Conservation (phyloP, 2,797 vertebrate genomes). For the Phalloptychus januarius region DNA sequence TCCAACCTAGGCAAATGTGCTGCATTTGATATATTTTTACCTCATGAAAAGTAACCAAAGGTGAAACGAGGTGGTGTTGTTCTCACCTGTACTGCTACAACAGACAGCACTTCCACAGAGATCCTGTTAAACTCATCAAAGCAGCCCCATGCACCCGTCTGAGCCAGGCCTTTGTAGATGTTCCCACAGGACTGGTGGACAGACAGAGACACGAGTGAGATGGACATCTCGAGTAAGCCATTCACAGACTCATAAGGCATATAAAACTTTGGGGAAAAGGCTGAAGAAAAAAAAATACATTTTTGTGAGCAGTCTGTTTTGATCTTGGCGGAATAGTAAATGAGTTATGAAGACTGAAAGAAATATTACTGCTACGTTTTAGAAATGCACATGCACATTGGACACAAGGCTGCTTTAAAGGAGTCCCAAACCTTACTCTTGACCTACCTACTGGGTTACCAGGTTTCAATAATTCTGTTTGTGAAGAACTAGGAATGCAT, state of each 20-base stretch:
- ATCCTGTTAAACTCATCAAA: constrained; percentile 99
- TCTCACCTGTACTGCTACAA: constrained; percentile 95
- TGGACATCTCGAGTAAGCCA: not conserved
- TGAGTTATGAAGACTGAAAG: not conserved
- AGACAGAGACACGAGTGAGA: constrained; percentile 30
- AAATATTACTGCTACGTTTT: not conserved
- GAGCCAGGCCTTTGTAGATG: constrained; percentile 98
- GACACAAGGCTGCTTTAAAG: not conserved
- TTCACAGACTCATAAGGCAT: not conserved
- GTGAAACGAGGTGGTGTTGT: not conserved
- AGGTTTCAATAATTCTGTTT: not conserved
- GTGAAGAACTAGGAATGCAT: not conserved
- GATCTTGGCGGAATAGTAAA: not conserved
- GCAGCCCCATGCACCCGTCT: constrained; percentile 97
- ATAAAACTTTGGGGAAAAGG: not conserved
- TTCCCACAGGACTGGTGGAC: constrained; percentile 91
- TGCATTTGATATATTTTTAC: not conserved
- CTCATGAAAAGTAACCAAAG: not conserved
- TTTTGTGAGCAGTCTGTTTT: not conserved
- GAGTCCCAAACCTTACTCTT: not conserved
- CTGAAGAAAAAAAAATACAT: not conserved
- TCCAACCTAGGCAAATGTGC: not conserved
- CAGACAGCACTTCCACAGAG: constrained; percentile 95
- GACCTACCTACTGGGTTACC: not conserved
- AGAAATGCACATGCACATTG: not conserved